Percentiles rank a stretch among this genome's conserved stretches.
Conservation (phyloP, 1,140 invertebrate genomes). For the Argopecten irradians region DNA sequence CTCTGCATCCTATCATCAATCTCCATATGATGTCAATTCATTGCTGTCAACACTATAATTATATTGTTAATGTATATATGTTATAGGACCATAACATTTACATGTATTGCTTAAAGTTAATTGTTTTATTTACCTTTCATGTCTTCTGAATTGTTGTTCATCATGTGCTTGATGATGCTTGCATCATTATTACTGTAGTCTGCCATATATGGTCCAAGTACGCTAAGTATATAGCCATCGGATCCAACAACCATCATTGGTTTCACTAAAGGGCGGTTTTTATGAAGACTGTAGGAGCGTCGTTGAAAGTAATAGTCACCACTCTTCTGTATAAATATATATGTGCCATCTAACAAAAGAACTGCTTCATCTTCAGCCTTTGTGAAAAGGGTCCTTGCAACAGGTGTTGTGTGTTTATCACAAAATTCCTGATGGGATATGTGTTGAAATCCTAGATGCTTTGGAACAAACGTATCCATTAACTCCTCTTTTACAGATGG, state of each 20-base stretch:
- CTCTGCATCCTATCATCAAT: too few relatives aligned
- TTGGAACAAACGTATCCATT: slow-evolving; percentile 15
- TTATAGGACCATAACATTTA: too few relatives aligned
- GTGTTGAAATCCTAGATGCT: slow-evolving; percentile 32
- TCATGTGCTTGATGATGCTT: too few relatives aligned
- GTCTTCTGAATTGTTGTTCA: too few relatives aligned
- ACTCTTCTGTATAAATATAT: slow-evolving; percentile 40
- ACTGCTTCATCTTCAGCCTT: not conserved
- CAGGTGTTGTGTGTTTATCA: slow-evolving; percentile 28
- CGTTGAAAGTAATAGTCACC: slow-evolving; percentile 31
- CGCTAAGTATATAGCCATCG: slow-evolving; percentile 32
- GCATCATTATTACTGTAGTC: slow-evolving; percentile 36
- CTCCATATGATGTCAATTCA: too few relatives aligned
- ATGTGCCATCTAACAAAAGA: slow-evolving; percentile 30
- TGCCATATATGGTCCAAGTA: slow-evolving; percentile 35
- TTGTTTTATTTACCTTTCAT: too few relatives aligned
- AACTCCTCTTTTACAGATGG: slow-evolving; percentile 18
- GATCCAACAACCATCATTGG: slow-evolving; percentile 36
- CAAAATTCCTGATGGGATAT: slow-evolving; percentile 26
- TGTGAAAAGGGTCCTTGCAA: slow-evolving; percentile 26
- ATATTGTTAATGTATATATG: too few relatives aligned
- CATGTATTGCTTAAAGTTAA: too few relatives aligned
- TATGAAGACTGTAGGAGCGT: slow-evolving; percentile 33
- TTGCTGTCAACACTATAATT: too few relatives aligned
- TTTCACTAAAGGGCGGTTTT: slow-evolving; percentile 34